These are phyloP conservation scores for Anoplophora glabripennis DNA, from an alignment of 1,140 invertebrate species.

Conservation along the genomic window DNA sequence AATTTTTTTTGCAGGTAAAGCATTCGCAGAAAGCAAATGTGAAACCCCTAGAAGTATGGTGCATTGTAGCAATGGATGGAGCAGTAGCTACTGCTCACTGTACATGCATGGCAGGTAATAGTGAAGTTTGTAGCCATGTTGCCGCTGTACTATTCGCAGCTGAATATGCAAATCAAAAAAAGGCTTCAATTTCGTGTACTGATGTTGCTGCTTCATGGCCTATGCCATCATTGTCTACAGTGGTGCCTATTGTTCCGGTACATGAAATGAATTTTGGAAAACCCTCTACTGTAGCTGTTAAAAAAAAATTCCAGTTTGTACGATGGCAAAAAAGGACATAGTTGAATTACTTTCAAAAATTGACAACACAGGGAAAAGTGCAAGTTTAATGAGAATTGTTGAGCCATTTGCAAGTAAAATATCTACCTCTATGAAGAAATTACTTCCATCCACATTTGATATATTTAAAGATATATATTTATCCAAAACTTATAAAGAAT, in stretches of 20 bases:
- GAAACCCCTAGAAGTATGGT: slow-evolving; percentile 7
- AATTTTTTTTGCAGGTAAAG: slow-evolving; percentile 6
- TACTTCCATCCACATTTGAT: not conserved
- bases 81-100: slow-evolving; percentile 2
- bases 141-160: slow-evolving; percentile 4
- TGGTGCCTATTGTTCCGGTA: slow-evolving; percentile 4
- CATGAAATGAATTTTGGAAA: slow-evolving; percentile 6
- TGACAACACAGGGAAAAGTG: not conserved
- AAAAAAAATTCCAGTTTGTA: not conserved
- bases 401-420: slow-evolving; percentile 16
- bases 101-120: slow-evolving; percentile 9
- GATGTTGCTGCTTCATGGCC: slow-evolving; percentile 9
- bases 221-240: slow-evolving; percentile 5
- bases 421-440: not conserved
- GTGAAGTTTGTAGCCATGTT: slow-evolving; percentile 12
- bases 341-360: slow-evolving; percentile 8
- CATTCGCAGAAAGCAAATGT: slow-evolving; percentile 6
- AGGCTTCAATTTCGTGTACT: slow-evolving; percentile 6
- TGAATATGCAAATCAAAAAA: slow-evolving; percentile 14
- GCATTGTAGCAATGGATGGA: slow-evolving; percentile 1
- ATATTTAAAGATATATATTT: slow-evolving; percentile 5
- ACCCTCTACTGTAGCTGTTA: not conserved
- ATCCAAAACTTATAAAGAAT: slow-evolving; percentile 1
- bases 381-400: slow-evolving; percentile 7
- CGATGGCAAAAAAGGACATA: slow-evolving; percentile 1